These are phyloP conservation scores for Glossophaga mutica DNA, from an alignment of 2,797 vertebrate genomes.

Conservation along the genomic window DNA sequence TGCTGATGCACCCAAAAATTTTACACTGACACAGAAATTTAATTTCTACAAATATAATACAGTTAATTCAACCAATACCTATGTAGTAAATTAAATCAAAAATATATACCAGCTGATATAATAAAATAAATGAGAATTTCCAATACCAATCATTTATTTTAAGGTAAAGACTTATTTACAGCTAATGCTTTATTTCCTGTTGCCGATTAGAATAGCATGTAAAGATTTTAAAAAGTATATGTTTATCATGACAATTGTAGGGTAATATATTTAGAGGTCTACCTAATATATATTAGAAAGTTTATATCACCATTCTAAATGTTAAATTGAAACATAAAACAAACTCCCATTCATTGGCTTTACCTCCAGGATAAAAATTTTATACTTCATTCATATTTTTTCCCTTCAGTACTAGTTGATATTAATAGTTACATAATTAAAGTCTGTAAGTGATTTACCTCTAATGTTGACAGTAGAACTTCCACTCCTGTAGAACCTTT, in stretches of 20 bases:
- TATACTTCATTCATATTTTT: not conserved
- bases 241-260: not conserved
- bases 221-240: conserved; percentile 25
- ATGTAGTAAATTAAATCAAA: not conserved
- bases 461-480: conserved; percentile 91
- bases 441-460: conserved; percentile 83
- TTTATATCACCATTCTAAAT: not conserved
- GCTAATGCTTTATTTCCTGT: conserved; percentile 3
- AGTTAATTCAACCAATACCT: not conserved
- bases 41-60: conserved; percentile 21
- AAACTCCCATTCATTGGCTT: conserved; percentile 12
- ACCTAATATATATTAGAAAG: conserved; percentile 16
- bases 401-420: not conserved
- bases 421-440: not conserved
- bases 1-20: not conserved
- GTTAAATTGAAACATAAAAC: conserved; percentile 3
- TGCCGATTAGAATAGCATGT: not conserved
- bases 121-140: not conserved
- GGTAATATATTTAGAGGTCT: not conserved
- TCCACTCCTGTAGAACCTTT: conserved; percentile 96
- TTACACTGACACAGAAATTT: not conserved
- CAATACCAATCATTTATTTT: not conserved
- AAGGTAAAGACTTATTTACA: conserved; percentile 21
- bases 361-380: conserved; percentile 8
- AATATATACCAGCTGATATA: conserved; percentile 24